phyloP scores from a whole-genome alignment of 1,140 invertebrate genomes.

The Geopemphigus sp. region DNA sequence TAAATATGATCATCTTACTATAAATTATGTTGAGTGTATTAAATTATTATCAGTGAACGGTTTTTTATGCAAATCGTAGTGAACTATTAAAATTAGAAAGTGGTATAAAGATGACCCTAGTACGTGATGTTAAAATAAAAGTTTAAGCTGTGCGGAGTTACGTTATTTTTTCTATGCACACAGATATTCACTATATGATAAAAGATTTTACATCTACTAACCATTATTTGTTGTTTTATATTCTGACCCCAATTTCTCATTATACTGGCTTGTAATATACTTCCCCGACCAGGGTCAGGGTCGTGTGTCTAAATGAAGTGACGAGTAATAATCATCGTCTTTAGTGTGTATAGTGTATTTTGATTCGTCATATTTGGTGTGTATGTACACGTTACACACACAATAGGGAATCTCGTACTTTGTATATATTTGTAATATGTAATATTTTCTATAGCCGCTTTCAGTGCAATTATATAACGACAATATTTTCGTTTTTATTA shows the following conservation, averaged over 20 bases:
- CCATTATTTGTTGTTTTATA: conserved; percentile 27
- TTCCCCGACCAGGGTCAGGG: conserved; percentile 40
- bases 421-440: neutral
- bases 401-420: neutral
- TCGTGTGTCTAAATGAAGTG: conserved; percentile 29
- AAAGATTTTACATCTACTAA: conserved; percentile 10
- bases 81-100: conserved; percentile 28
- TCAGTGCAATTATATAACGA: too few relatives aligned
- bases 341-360: neutral
- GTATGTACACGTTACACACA: too few relatives aligned
- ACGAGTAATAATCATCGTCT: conserved; percentile 28
- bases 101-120: neutral
- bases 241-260: conserved; percentile 32
- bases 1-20: neutral
- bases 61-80: neutral
- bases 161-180: neutral
- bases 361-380: neutral
- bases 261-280: conserved; percentile 26
- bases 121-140: conserved; percentile 36
- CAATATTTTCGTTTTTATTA: too few relatives aligned
- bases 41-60: neutral
- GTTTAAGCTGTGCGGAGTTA: conserved; percentile 11
- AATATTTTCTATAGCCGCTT: neutral
- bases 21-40: neutral
- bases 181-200: neutral